These are phyloP conservation scores for Erpobdella octoculata DNA, from an alignment of 2,888 invertebrate species.

Conservation along the genomic window DNA sequence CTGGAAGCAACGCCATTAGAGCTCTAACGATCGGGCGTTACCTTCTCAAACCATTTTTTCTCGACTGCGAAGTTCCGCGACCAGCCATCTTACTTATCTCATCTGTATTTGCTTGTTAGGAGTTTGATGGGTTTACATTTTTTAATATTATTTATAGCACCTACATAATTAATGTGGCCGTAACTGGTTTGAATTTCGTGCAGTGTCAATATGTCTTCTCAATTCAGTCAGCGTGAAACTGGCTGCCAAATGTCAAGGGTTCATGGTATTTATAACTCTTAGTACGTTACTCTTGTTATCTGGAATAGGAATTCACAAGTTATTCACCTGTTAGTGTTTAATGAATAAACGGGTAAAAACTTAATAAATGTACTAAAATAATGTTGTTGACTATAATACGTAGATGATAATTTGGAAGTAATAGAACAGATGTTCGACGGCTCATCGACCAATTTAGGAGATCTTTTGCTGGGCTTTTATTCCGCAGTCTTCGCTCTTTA, in stretches of 20 bases:
- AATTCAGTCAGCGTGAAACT: conserved; percentile 45
- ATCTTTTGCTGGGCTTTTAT: conserved; percentile 57
- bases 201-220: too few species aligned
- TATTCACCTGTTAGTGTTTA: conserved; percentile 64
- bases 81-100: conserved; percentile 42
- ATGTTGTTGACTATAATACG: too few species aligned
- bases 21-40: conserved; percentile 49
- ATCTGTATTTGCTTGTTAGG: conserved; percentile 42
- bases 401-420: conserved; percentile 7
- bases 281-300: conserved; percentile 63
- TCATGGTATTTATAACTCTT: conserved; percentile 43
- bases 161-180: background rate
- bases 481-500: conserved; percentile 49
- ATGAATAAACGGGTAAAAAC: too few species aligned
- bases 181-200: too few species aligned
- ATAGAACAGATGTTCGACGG: conserved; percentile 43
- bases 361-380: too few species aligned
- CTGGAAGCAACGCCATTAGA: conserved; percentile 46
- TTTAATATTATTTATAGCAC: conserved; percentile 22
- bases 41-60: conserved; percentile 45
- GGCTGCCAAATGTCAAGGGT: conserved; percentile 43
- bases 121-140: background rate
- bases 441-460: conserved; percentile 54
- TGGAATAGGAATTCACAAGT: conserved; percentile 74
- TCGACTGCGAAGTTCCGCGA: conserved; percentile 40